These are phyloP conservation scores for Anoplius nigerrimus DNA, from an alignment of 2,888 invertebrate genomes.

Conservation along the genomic window DNA sequence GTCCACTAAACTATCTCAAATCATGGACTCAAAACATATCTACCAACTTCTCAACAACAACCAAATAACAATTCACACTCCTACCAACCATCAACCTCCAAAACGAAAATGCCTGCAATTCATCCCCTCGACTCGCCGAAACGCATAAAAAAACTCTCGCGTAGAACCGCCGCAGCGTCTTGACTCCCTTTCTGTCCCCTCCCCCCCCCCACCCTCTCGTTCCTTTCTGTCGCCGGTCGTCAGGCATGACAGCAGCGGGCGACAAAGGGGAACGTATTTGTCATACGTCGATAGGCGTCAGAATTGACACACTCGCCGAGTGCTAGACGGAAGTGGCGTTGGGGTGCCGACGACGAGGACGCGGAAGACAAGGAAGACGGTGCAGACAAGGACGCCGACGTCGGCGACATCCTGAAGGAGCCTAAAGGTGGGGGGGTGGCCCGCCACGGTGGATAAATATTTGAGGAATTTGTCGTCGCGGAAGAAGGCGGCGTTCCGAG, in stretches of 20 bases:
- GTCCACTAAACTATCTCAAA: no score
- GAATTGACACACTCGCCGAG: conserved; percentile 69
- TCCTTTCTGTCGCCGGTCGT: conserved; percentile 63
- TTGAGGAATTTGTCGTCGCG: conserved; percentile 72
- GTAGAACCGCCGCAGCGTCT: conserved; percentile 31
- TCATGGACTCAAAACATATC: no score
- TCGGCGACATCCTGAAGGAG: conserved; percentile 38
- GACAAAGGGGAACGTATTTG: conserved; percentile 66
- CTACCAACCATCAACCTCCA: no score
- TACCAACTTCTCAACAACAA: no score
- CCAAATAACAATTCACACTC: no score
- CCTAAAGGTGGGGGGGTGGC: conserved; percentile 44
- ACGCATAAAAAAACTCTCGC: no score
- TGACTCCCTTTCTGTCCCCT: conserved; percentile 30
- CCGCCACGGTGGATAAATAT: conserved; percentile 69
- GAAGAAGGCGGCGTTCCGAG: conserved; percentile 52
- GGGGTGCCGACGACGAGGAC: conserved; percentile 46
- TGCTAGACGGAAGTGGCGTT: conserved; percentile 67
- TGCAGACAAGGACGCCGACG: conserved; percentile 39
- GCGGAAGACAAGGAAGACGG: conserved; percentile 15
- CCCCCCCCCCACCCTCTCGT: conserved; percentile 41
- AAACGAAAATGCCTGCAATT: no score
- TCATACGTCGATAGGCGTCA: conserved; percentile 73
- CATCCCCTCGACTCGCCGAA: no score
- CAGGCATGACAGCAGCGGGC: conserved; percentile 46